Percentiles rank a stretch among this genome's conserved stretches.
Conservation (phyloP, 1,140 invertebrate species). For the Neodiprion virginianus region DNA sequence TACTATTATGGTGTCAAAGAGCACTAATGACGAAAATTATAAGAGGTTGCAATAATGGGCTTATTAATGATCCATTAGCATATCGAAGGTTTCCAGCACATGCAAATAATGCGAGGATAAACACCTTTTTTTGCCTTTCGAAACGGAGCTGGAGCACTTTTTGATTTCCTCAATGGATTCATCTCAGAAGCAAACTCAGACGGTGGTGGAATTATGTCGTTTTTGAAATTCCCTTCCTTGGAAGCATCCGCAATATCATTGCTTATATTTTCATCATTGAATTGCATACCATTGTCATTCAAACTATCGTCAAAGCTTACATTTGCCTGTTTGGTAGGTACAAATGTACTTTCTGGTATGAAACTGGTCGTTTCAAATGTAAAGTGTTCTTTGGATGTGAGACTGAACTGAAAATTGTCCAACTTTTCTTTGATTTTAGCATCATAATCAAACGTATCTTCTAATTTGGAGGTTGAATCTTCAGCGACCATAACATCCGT, state of each 20-base stretch:
- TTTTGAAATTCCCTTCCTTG: constrained; percentile 34
- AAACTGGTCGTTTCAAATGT: constrained; percentile 13
- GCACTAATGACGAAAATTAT: not conserved
- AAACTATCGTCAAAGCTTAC: constrained; percentile 23
- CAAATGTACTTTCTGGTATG: constrained; percentile 3
- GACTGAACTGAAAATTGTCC: constrained; percentile 13
- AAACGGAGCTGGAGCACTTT: constrained; percentile 55
- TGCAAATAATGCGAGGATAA: not conserved
- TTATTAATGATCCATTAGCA: constrained; percentile 8
- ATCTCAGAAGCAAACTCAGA: constrained; percentile 43
- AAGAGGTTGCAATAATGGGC: not conserved
- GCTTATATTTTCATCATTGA: constrained; percentile 28
- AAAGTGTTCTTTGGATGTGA: constrained; percentile 10
- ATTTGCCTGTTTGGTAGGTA: not conserved
- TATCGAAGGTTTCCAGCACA: constrained; percentile 13
- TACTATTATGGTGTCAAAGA: not conserved
- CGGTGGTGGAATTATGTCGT: constrained; percentile 39
- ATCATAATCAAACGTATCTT: constrained; percentile 9
- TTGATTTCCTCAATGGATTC: constrained; percentile 56
- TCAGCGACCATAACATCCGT: not conserved
- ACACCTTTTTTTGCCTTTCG: constrained; percentile 49
- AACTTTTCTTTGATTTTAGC: constrained; percentile 3
- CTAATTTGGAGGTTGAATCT: not conserved
- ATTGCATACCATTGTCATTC: constrained; percentile 27
- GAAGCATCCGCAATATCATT: constrained; percentile 29